phyloP scores from a whole-genome alignment of 2,113 vertebrate genomes.

The Ctenomys sociabilis region DNA sequence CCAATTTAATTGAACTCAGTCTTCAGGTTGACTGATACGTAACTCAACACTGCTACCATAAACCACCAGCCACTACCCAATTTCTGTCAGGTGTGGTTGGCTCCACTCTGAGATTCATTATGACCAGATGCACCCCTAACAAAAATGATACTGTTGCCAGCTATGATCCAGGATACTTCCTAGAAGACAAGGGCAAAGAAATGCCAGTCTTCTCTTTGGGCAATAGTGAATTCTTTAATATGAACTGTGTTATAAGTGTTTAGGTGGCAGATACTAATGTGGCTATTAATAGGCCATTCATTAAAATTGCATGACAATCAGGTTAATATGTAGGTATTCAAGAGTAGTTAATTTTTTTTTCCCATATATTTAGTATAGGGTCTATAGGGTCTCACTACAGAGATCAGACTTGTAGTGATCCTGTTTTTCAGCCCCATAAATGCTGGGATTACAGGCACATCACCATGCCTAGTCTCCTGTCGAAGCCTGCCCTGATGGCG shows the following conservation, averaged over 20 bases:
- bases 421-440: no score
- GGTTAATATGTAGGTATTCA: constrained; percentile 24
- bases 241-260: neutral
- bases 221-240: neutral
- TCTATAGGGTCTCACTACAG: no score
- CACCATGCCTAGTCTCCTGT: no score
- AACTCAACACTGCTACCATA: neutral
- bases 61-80: neutral
- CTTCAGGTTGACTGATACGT: neutral
- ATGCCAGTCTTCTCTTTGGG: neutral
- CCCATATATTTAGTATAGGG: no score
- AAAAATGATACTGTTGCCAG: neutral
- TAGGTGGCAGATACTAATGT: neutral
- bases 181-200: neutral
- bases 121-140: neutral
- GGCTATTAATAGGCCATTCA: neutral
- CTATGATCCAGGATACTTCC: neutral
- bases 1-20: neutral
- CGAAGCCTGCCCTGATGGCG: no score
- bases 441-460: no score
- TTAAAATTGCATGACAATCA: constrained; percentile 31
- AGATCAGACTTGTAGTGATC: no score
- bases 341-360: no score
- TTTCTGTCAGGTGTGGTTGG: neutral
- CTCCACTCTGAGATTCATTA: neutral